A percentile compares a stretch with the other conserved stretches of the same genome.
Conservation (phyloP, 2,888 invertebrate genomes). For the Phengaris arion region DNA sequence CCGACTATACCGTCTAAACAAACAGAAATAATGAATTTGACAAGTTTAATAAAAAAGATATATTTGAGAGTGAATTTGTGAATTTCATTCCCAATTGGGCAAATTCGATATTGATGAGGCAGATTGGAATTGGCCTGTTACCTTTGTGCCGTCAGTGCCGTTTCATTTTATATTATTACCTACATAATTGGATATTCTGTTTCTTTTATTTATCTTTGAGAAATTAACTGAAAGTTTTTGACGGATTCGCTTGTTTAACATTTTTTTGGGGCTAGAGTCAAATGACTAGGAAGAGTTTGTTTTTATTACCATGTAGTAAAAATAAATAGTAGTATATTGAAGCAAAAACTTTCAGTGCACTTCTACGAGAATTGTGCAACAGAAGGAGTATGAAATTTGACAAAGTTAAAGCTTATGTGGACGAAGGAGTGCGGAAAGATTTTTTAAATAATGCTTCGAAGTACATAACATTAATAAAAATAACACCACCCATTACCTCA, state of each 20-base stretch:
- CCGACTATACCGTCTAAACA: not conserved
- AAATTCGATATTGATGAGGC: constrained; percentile 22
- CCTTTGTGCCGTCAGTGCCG: constrained; percentile 13
- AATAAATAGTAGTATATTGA: too few species aligned
- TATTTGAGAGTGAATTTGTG: constrained; percentile 3
- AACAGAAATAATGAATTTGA: not conserved
- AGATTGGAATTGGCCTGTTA: not conserved
- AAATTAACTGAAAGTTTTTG: not conserved
- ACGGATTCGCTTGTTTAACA: not conserved
- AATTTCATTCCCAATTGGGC: constrained; percentile 22
- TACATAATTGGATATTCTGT: constrained; percentile 8
- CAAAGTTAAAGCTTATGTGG: too few species aligned
- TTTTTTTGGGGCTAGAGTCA: too few species aligned
- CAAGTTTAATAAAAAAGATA: not conserved
- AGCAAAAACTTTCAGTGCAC: too few species aligned
- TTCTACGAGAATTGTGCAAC: too few species aligned
- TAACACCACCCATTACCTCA: too few species aligned
- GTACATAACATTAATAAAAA: too few species aligned
- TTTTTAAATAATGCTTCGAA: too few species aligned
- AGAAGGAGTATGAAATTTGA: too few species aligned
- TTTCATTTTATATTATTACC: constrained; percentile 22
- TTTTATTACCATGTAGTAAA: too few species aligned
- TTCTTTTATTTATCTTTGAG: constrained; percentile 1
- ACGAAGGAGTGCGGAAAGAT: too few species aligned
- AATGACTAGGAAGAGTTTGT: too few species aligned